Percentiles rank a stretch among this genome's conserved stretches.
Evolutionary conservation across 2,797 vertebrate genomes (phyloP).

Genomic region (Anguilla anguilla): DNA sequence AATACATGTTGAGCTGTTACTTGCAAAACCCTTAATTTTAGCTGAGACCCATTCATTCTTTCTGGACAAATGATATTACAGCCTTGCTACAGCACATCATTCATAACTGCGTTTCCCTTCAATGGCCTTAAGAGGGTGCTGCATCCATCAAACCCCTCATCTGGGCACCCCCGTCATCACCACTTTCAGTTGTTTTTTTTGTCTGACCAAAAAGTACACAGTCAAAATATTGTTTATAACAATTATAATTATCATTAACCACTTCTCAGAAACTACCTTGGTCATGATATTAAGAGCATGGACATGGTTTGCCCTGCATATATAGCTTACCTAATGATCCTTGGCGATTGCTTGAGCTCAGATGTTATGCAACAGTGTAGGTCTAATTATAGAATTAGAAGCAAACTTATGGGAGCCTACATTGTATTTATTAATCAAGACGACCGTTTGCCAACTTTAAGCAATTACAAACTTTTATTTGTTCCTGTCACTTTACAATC

Average conservation of each 20-base stretch:
- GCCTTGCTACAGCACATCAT: background rate
- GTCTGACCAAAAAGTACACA: too few species aligned
- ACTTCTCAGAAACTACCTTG: background rate
- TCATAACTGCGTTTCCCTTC: background rate
- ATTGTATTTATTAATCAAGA: background rate
- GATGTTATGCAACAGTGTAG: background rate
- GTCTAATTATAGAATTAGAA: background rate
- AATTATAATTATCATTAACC: background rate
- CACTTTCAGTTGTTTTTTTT: too few species aligned
- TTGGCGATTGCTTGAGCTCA: background rate
- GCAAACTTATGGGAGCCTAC: too few species aligned
- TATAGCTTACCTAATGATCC: background rate
- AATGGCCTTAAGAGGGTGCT: background rate
- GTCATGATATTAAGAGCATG: background rate
- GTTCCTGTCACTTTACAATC: background rate
- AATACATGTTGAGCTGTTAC: background rate
- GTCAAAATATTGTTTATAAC: too few species aligned
- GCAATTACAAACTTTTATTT: background rate
- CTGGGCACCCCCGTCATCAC: too few species aligned
- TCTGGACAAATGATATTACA: background rate
- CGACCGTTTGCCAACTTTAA: background rate
- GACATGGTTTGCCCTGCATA: background rate
- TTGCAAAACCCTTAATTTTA: background rate
- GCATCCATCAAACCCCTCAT: background rate
- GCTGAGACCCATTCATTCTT: background rate